Conservation (phyloP, 2,113 vertebrate genomes). For the Platysteira castanea region DNA sequence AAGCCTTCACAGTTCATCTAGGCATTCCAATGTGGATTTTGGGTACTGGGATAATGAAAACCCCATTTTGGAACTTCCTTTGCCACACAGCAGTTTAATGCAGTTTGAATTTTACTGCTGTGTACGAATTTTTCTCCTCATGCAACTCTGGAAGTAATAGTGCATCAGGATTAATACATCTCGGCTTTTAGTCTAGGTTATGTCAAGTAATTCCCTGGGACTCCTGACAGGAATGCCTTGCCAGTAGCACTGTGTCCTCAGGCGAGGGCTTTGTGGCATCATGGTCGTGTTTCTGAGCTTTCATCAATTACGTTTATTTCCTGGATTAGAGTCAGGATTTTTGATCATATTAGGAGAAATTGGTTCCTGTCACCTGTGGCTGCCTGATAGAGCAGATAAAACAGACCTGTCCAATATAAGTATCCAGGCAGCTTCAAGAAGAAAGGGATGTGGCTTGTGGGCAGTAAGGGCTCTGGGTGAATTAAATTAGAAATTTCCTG, state of each 20-base stretch:
- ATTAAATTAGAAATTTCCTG: neutral
- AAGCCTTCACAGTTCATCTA: neutral
- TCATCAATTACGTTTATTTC: fast-evolving
- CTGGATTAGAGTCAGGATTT: neutral
- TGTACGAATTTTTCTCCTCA: neutral
- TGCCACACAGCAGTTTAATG: neutral
- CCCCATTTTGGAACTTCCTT: neutral
- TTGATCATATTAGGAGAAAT: neutral
- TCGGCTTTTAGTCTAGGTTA: neutral
- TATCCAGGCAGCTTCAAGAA: neutral
- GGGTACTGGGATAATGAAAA: neutral
- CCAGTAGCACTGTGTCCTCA: neutral
- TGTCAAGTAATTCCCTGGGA: neutral
- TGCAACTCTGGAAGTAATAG: neutral
- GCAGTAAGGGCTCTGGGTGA: neutral
- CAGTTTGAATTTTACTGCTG: neutral
- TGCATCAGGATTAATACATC: neutral
- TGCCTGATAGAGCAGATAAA: neutral
- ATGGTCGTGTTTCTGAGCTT: neutral
- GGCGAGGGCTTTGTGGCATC: neutral
- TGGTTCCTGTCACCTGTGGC: neutral
- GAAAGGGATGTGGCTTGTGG: neutral
- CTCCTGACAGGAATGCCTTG: neutral
- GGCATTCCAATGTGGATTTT: neutral
- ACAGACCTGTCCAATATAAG: neutral